A percentile compares a stretch with the other conserved stretches of the same genome.
Conservation (phyloP, 1,140 invertebrate genomes). For the Nomia melanderi region DNA sequence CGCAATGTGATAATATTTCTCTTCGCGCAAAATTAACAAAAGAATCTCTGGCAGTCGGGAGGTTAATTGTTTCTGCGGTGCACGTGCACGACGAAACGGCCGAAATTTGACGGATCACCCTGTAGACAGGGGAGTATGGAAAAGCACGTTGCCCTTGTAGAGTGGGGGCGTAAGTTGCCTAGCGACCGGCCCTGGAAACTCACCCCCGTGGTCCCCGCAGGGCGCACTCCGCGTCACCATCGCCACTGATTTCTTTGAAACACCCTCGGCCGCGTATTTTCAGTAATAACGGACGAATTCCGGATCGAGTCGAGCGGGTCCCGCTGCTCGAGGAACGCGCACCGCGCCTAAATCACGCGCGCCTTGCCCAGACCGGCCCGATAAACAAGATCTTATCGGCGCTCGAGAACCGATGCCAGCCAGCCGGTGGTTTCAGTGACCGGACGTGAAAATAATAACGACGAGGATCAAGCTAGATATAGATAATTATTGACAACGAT, state of each 20-base stretch:
- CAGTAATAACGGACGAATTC: too few relatives aligned
- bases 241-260: conserved; percentile 14
- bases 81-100: background rate
- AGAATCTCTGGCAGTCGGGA: background rate
- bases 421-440: background rate
- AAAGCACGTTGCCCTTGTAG: conserved; percentile 31
- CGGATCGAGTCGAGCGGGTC: too few relatives aligned
- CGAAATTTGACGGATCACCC: conserved; percentile 46
- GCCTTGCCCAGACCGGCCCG: background rate
- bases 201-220: conserved; percentile 55
- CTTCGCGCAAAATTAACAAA: too few relatives aligned
- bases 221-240: conserved; percentile 28
- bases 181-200: conserved; percentile 70
- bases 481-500: conserved; percentile 2
- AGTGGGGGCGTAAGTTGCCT: conserved; percentile 75
- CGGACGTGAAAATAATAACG: background rate
- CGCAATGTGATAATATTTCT: too few relatives aligned
- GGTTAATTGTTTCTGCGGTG: too few relatives aligned
- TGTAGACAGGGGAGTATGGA: conserved; percentile 40
- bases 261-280: background rate
- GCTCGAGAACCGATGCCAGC: background rate
- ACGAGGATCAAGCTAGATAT: background rate
- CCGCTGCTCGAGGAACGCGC: too few relatives aligned
- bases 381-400: background rate
- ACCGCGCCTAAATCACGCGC: too few relatives aligned